phyloP scores from a whole-genome alignment of 2,888 invertebrate species.

The Ceratothoa steindachneri region DNA sequence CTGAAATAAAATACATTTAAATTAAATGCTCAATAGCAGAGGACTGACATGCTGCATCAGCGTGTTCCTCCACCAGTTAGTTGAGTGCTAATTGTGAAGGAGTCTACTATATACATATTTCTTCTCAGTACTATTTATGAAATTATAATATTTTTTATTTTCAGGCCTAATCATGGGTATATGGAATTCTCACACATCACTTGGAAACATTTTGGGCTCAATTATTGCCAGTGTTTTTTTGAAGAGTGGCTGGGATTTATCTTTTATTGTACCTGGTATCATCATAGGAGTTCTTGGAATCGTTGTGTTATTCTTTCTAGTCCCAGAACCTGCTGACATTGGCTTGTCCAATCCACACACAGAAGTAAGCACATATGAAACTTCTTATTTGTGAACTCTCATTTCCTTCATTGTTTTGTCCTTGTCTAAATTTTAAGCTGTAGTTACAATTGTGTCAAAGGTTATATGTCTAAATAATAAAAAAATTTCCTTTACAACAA shows the following conservation, averaged over 20 bases:
- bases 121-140: no score
- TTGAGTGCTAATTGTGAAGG: no score
- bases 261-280: constrained; percentile 81
- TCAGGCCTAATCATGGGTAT: constrained; percentile 75
- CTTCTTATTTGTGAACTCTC: background rate
- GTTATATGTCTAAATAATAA: no score
- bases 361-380: background rate
- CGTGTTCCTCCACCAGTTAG: no score
- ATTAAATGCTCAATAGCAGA: no score
- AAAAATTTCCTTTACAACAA: no score
- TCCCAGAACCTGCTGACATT: constrained; percentile 74
- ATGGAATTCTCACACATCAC: constrained; percentile 54
- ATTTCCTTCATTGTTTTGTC: background rate
- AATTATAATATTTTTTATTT: no score
- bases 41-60: no score
- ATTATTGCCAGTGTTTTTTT: constrained; percentile 78
- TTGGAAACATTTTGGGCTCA: constrained; percentile 89
- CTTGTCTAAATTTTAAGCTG: background rate
- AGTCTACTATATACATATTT: no score
- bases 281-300: constrained; percentile 69
- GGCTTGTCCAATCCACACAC: constrained; percentile 57
- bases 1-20: no score
- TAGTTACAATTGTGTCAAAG: no score
- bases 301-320: constrained; percentile 74
- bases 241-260: constrained; percentile 80